phyloP scores from a whole-genome alignment of 1,140 invertebrate species.

The Zaprionus capensis region DNA sequence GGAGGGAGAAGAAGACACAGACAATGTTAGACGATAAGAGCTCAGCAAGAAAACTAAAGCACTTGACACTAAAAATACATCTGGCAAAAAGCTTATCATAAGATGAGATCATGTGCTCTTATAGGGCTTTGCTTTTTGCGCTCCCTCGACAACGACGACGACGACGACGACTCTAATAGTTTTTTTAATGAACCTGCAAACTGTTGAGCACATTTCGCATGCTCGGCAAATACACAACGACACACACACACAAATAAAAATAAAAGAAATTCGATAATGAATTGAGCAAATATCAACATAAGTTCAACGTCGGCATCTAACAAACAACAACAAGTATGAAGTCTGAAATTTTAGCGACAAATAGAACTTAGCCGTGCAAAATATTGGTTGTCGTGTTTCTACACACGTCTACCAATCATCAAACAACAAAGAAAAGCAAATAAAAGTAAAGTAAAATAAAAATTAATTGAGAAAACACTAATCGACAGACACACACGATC shows the following conservation, averaged over 20 bases:
- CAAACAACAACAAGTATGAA: conserved; percentile 52
- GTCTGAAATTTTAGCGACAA: conserved; percentile 38
- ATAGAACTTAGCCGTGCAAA: conserved; percentile 24
- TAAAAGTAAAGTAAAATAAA: conserved; percentile 17
- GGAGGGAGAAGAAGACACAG: not conserved
- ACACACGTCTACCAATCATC: conserved; percentile 60
- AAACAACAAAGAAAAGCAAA: conserved; percentile 49
- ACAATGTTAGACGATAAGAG: conserved; percentile 1
- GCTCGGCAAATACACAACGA: conserved; percentile 11
- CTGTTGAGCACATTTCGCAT: conserved; percentile 22
- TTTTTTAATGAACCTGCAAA: conserved; percentile 59
- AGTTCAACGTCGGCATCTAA: conserved; percentile 34
- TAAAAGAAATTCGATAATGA: conserved; percentile 38
- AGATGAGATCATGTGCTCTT: conserved; percentile 64
- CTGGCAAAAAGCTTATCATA: conserved; percentile 24
- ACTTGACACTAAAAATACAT: conserved; percentile 14
- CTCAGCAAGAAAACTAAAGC: conserved; percentile 19
- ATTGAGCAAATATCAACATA: conserved; percentile 59
- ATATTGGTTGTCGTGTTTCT: conserved; percentile 57
- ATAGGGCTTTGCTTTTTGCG: conserved; percentile 30
- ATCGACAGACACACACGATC: conserved; percentile 21
- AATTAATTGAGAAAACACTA: conserved; percentile 58
- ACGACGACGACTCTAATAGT: conserved; percentile 26
- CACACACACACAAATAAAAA: not conserved
- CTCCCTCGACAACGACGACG: not conserved